phyloP scores from a whole-genome alignment of 2,797 vertebrate genomes.

The Paramormyrops hopkinsi region DNA sequence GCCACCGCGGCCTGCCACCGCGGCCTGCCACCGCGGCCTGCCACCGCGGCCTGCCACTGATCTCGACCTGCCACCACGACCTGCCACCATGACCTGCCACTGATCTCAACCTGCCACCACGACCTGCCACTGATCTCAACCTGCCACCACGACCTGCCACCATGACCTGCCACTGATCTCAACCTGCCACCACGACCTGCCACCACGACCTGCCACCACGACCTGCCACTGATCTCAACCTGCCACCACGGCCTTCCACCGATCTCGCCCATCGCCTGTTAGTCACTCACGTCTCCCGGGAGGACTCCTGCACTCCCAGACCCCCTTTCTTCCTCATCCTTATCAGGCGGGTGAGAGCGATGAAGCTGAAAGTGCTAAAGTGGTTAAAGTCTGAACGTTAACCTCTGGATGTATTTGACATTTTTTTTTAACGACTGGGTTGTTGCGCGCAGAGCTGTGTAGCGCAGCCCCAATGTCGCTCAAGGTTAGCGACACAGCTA shows the following conservation, averaged over 20 bases:
- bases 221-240: too few species aligned
- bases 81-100: background rate
- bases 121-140: background rate
- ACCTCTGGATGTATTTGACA: background rate
- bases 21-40: too few species aligned
- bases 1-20: background rate
- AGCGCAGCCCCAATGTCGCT: background rate
- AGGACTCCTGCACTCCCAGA: background rate
- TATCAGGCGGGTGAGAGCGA: background rate
- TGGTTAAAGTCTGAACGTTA: background rate
- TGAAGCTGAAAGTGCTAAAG: background rate
- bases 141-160: too few species aligned
- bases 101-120: background rate
- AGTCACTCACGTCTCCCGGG: background rate
- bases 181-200: too few species aligned
- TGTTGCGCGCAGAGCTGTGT: background rate
- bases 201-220: too few species aligned
- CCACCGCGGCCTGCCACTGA: too few species aligned
- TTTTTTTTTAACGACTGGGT: background rate
- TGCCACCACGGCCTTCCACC: background rate
- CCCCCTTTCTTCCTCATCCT: background rate
- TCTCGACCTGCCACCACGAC: too few species aligned
- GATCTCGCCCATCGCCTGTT: background rate
- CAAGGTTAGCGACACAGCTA: background rate
- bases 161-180: too few species aligned